Conservation (phyloP, 2,797 vertebrate species). For the Sylvia borin region DNA sequence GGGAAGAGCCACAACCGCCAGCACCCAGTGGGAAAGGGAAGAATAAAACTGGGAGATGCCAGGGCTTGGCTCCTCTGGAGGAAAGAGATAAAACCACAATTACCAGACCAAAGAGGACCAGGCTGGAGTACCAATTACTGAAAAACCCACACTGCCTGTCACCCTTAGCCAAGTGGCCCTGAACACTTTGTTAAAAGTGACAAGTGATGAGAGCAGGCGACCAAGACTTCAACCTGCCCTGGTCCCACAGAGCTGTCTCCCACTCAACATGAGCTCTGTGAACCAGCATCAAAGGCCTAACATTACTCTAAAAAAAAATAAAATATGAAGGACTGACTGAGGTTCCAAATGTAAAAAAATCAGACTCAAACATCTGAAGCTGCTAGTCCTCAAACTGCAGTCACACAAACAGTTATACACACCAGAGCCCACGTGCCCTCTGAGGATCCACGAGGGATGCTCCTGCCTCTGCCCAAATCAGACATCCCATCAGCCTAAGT, state of each 20-base stretch:
- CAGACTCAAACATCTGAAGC: background rate
- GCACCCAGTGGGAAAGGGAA: background rate
- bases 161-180: background rate
- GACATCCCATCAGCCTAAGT: background rate
- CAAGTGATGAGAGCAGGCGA: background rate
- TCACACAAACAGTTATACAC: background rate
- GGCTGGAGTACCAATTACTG: background rate
- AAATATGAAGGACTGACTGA: background rate
- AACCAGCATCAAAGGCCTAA: background rate
- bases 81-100: background rate
- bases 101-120: background rate
- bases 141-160: background rate
- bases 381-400: background rate
- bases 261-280: accelerated
- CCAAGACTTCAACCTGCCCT: background rate
- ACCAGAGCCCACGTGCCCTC: background rate
- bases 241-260: background rate
- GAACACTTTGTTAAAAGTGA: background rate
- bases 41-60: background rate
- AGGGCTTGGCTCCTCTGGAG: background rate
- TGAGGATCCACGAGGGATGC: accelerated
- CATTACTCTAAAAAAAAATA: background rate
- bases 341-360: background rate
- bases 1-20: background rate
- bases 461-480: background rate